phyloP scores from a whole-genome alignment of 2,113 vertebrate species.

The Cheirogaleus medius region DNA sequence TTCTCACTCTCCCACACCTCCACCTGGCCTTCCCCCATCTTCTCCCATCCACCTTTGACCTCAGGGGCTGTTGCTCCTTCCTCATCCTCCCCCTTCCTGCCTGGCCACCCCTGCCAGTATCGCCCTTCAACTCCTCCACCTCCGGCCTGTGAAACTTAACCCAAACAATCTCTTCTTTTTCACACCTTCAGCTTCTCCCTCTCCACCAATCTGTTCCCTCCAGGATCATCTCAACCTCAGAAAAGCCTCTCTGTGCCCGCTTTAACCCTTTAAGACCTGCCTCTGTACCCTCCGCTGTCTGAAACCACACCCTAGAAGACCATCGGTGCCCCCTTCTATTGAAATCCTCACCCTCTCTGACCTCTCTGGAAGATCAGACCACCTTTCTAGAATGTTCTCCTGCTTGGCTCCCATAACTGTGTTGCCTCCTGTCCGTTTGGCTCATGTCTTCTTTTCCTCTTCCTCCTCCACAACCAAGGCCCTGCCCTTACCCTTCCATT shows the following conservation, averaged over 20 bases:
- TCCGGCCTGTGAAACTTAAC: background rate
- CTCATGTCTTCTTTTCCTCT: background rate
- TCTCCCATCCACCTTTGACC: background rate
- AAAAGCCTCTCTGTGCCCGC: background rate
- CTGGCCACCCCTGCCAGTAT: fast-evolving
- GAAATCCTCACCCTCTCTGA: background rate
- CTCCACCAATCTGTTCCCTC: background rate
- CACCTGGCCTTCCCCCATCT: background rate
- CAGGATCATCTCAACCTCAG: background rate
- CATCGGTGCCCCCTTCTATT: background rate
- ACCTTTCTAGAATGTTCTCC: background rate
- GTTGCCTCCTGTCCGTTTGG: fast-evolving
- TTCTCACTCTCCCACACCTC: background rate
- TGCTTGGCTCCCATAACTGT: background rate
- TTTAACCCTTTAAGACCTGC: background rate
- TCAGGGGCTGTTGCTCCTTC: background rate
- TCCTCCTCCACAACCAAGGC: background rate
- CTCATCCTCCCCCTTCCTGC: background rate
- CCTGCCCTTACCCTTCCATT: background rate
- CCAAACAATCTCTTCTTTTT: background rate
- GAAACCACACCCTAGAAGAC: background rate
- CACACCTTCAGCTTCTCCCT: background rate
- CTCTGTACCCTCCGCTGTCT: background rate
- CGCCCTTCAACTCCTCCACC: background rate
- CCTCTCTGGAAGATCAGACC: background rate